Base-by-base conservation (phyloP, 2,888 invertebrate species). In the Troilus luridus region DNA sequence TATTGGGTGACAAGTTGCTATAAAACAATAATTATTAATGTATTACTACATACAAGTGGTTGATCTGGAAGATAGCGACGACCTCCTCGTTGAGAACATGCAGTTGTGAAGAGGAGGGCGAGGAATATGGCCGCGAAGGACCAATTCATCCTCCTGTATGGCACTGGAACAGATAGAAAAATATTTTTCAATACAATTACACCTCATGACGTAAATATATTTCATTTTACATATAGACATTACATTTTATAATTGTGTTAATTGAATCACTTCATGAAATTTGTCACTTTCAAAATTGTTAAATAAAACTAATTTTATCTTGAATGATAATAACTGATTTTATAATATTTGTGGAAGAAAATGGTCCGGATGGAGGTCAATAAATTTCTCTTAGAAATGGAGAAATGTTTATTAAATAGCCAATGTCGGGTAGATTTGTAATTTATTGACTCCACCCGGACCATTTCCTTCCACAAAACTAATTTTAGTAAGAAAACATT, bases 81-180 rank as follows among this genome's bases (percentile, higher is more conserved):
- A 56, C 91, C 81, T 60, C 92, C 91, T 85, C 92, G 90, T 88
- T 92, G 92, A 10, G 91, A 89, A 62, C 90, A 62, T 67, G 72
- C 91, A 21, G 89, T 72, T 17, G 91, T 77, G 54, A 91, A 67
- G 88, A 88, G 56, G 64, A 92, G 91, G 85, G 89, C 81, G 91
- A 89, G 85, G 88, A 89, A 89, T 72, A 91, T 89, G 92, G 91
- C 88, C 81, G 62, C 64, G 27, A 58, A 88, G 54, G 90, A 90
- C 92, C 92, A 92, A 88, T 91, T 90, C 92, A 92, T 92, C 91
- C 91, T 91, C 92, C 91, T 64, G 59, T 91, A 91, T 92, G 92
- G 92, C 91, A 92, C 92, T 90, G 54, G 64, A 90, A 90, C 81
- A 90, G 7, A 17, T 14, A 77, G 21, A 58, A 81, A n/a, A 81